A percentile compares a stretch with the other conserved stretches of the same genome.
These are phyloP conservation scores for Zele albiditarsus DNA, from an alignment of 2,888 invertebrate genomes.

Conservation along the genomic window DNA sequence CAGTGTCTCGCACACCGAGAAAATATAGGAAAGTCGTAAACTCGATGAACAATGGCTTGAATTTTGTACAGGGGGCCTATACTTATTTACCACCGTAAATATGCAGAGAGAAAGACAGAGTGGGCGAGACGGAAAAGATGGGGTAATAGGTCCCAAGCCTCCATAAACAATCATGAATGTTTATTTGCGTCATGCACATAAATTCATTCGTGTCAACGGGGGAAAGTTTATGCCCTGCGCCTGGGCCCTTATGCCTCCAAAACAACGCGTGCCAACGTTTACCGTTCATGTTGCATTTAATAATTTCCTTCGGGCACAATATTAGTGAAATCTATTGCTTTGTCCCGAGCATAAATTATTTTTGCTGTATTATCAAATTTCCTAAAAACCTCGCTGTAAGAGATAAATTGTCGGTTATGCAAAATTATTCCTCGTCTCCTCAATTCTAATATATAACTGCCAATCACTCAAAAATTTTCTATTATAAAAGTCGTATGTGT, in stretches of 20 bases:
- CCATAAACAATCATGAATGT: constrained; percentile 65
- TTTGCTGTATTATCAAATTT: background rate
- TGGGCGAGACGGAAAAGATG: background rate
- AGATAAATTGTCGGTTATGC: background rate
- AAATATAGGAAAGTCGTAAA: constrained; percentile 53
- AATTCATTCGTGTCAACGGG: constrained; percentile 63
- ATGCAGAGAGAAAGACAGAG: background rate
- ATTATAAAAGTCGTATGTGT: background rate
- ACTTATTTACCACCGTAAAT: constrained; percentile 47
- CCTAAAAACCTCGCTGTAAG: background rate
- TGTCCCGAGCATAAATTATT: background rate
- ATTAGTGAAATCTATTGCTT: background rate
- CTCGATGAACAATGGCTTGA: constrained; percentile 55
- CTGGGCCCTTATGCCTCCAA: constrained; percentile 30
- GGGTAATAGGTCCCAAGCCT: background rate
- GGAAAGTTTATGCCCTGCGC: constrained; percentile 52
- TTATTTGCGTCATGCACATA: constrained; percentile 55
- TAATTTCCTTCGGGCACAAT: constrained; percentile 2
- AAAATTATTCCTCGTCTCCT: background rate
- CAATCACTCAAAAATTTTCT: background rate
- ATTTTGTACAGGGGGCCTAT: constrained; percentile 50
- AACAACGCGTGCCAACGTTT: constrained; percentile 28
- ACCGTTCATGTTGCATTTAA: constrained; percentile 21
- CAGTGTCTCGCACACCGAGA: constrained; percentile 44
- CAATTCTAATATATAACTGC: background rate